A percentile compares a stretch with the other conserved stretches of the same genome.
These are phyloP conservation scores for Chalcis sispes DNA, from an alignment of 2,888 invertebrate genomes.

Conservation along the genomic window DNA sequence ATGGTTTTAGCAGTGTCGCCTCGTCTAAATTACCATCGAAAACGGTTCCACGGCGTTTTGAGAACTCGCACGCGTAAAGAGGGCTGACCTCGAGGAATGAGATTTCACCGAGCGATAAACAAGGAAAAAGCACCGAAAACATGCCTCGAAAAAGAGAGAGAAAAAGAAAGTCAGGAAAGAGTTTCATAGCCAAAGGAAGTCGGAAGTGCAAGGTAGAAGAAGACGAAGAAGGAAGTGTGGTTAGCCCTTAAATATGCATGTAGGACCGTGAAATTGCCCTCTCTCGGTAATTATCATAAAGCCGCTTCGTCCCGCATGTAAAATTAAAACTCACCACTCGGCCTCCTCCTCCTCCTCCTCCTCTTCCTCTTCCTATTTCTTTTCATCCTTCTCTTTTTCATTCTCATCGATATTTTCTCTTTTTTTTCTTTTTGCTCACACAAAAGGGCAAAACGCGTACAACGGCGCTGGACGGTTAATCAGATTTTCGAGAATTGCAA, in stretches of 20 bases:
- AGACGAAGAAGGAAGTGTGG: conserved; percentile 26
- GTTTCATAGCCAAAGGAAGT: conserved; percentile 16
- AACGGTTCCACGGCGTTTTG: background rate
- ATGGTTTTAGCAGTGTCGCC: background rate
- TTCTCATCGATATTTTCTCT: background rate
- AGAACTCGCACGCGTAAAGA: background rate
- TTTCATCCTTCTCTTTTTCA: too few relatives aligned
- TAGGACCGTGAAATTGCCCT: conserved; percentile 67
- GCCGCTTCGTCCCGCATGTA: conserved; percentile 51
- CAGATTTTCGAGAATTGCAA: conserved; percentile 11
- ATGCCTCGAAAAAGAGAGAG: conserved; percentile 16
- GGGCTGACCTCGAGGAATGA: conserved; percentile 23
- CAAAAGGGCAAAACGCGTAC: background rate
- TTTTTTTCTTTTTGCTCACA: too few relatives aligned
- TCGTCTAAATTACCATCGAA: conserved; percentile 4
- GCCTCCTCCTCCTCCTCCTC: conserved; percentile 43
- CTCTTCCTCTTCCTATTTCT: background rate
- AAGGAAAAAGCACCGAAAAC: background rate
- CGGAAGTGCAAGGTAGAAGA: background rate
- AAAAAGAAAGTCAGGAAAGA: conserved; percentile 53
- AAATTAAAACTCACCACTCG: conserved; percentile 68
- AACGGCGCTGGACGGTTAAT: conserved; percentile 4
- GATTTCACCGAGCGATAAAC: background rate
- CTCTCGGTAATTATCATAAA: conserved; percentile 64
- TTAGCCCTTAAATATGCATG: conserved; percentile 67